phyloP scores from a whole-genome alignment of 2,888 invertebrate genomes.

The Vanessa cardui region DNA sequence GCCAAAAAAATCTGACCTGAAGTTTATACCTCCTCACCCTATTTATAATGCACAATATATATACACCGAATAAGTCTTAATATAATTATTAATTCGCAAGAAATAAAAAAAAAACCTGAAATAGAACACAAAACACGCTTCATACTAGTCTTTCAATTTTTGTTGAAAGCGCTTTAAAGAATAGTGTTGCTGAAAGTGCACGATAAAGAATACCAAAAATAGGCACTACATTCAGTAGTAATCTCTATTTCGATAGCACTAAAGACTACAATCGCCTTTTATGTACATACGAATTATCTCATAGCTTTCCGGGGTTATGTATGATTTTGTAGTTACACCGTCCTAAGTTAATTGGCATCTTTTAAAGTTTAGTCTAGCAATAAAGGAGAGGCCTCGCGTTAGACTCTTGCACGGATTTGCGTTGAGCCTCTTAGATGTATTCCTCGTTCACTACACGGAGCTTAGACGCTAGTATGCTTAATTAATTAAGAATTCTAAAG shows the following conservation, averaged over 20 bases:
- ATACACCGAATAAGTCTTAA: neutral
- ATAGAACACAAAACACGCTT: constrained; percentile 17
- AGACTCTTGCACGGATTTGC: constrained; percentile 26
- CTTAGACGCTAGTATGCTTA: constrained; percentile 29
- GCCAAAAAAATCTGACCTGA: no score
- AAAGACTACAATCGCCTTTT: neutral
- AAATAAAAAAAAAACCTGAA: neutral
- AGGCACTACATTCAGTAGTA: neutral
- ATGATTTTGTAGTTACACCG: constrained; percentile 24
- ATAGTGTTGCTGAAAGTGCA: constrained; percentile 27
- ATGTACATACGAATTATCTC: constrained; percentile 13
- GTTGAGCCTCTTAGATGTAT: constrained; percentile 30
- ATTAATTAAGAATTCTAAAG: constrained; percentile 32
- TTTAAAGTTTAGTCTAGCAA: constrained; percentile 77
- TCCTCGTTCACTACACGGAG: constrained; percentile 25
- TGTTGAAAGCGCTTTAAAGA: constrained; percentile 31
- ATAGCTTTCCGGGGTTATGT: constrained; percentile 22
- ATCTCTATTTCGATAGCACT: neutral
- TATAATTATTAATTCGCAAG: neutral
- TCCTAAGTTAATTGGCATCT: constrained; percentile 75
- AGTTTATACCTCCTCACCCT: neutral
- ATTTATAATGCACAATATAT: neutral
- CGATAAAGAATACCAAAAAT: constrained; percentile 11
- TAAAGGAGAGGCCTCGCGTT: constrained; percentile 59
- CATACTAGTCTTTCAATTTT: constrained; percentile 25